phyloP scores from a whole-genome alignment of 64 coral and sea anemone species.

The Stichodactyla mertensii region DNA sequence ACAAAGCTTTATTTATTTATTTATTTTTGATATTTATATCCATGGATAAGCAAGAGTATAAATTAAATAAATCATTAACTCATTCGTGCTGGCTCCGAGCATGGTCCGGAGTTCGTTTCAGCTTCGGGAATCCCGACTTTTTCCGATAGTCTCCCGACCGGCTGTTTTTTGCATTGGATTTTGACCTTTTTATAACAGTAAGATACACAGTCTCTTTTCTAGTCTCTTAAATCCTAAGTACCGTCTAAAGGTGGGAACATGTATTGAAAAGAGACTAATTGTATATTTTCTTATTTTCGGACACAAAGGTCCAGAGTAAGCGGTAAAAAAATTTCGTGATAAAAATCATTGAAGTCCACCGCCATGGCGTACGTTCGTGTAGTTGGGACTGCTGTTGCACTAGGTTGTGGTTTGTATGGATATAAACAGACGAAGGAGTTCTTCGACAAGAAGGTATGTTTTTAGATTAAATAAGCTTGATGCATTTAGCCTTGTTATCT shows the following conservation, averaged over 20 bases:
- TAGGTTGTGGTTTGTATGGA: conserved; percentile 55
- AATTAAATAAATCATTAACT: too few species aligned
- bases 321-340: neutral
- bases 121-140: neutral
- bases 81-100: too few species aligned
- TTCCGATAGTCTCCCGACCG: neutral
- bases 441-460: neutral
- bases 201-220: neutral
- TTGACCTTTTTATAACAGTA: neutral
- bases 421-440: conserved; percentile 14
- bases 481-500: neutral
- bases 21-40: too few species aligned
- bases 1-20: too few species aligned
- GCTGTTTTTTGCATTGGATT: neutral
- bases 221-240: neutral
- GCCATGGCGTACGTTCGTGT: conserved; percentile 71
- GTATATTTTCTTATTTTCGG: neutral
- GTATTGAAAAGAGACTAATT: neutral
- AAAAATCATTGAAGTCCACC: neutral
- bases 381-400: conserved; percentile 46
- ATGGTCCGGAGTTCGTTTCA: neutral
- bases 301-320: neutral
- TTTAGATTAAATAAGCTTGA: neutral
- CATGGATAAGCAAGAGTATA: too few species aligned
- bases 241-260: neutral